These are phyloP conservation scores for Gymnoscelis rufifasciata DNA, from an alignment of 2,888 invertebrate genomes.

Conservation along the genomic window DNA sequence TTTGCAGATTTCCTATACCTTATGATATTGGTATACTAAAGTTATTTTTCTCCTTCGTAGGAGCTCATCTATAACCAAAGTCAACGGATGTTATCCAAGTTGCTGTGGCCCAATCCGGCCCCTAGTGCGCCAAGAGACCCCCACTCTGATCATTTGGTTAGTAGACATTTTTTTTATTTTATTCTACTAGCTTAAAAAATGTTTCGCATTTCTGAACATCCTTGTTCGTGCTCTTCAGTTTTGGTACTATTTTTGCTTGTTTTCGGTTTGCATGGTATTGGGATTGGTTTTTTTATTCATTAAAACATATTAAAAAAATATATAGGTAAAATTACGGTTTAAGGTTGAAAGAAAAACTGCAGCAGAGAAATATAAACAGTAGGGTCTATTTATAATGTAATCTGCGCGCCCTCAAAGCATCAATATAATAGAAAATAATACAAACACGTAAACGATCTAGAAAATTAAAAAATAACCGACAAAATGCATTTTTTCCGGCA, in stretches of 20 bases:
- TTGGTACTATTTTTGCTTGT: not conserved
- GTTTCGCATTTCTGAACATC: not conserved
- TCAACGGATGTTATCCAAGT: slow-evolving; percentile 78
- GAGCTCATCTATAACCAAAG: slow-evolving; percentile 80
- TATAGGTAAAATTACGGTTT: too few species aligned
- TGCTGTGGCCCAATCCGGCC: slow-evolving; percentile 77
- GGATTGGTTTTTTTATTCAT: not conserved
- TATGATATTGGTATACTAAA: slow-evolving; percentile 50
- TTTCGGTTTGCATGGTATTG: slow-evolving; percentile 5
- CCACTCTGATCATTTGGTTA: slow-evolving; percentile 79
- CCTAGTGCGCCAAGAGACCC: slow-evolving; percentile 77
- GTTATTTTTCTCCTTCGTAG: slow-evolving; percentile 76
- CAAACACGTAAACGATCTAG: slow-evolving; percentile 21
- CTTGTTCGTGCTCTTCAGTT: slow-evolving; percentile 2
- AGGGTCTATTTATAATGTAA: not conserved
- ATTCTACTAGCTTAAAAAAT: slow-evolving; percentile 22
- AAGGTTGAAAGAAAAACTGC: too few species aligned
- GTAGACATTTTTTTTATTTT: slow-evolving; percentile 71
- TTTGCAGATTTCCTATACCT: slow-evolving; percentile 13
- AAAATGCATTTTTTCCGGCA: slow-evolving; percentile 58
- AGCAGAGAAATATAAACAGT: not conserved
- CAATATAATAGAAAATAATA: slow-evolving; percentile 5
- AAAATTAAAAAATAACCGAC: slow-evolving; percentile 64
- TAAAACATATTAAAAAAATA: not conserved
- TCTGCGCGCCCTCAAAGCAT: not conserved